These are phyloP conservation scores for Plotosus lineatus DNA, from an alignment of 2,113 vertebrate species.

Conservation along the genomic window DNA sequence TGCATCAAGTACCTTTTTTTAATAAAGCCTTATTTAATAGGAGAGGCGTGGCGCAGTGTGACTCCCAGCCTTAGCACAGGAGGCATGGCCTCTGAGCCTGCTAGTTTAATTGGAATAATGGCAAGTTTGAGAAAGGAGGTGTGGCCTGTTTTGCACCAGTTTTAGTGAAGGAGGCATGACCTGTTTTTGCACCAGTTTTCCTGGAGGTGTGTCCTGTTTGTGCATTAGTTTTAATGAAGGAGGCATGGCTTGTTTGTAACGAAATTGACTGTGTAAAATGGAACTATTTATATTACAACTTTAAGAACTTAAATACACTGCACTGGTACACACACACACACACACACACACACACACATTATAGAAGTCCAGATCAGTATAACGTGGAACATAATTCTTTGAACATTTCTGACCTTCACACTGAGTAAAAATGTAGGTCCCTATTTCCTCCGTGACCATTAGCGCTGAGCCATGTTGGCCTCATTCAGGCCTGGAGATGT, in stretches of 20 bases:
- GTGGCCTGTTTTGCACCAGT: too few species aligned
- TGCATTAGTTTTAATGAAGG: neutral
- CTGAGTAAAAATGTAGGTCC: conserved; percentile 19
- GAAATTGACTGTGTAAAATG: too few species aligned
- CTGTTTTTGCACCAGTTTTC: too few species aligned
- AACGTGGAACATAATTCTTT: neutral
- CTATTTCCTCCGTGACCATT: neutral
- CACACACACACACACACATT: conserved; percentile 2
- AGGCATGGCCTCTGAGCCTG: neutral
- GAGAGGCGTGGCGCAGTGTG: neutral
- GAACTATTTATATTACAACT: neutral
- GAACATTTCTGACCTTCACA: conserved; percentile 5
- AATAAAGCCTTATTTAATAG: neutral
- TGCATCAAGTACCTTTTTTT: conserved; percentile 50
- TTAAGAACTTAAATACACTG: neutral
- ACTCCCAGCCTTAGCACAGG: neutral
- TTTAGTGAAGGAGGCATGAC: neutral
- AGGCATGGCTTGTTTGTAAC: neutral
- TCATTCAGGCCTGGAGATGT: conserved; percentile 9
- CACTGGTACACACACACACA: neutral
- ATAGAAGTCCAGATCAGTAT: neutral
- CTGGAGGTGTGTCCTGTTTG: neutral
- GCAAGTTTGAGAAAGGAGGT: neutral
- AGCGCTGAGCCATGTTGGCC: conserved; percentile 10
- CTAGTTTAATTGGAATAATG: neutral